These are phyloP conservation scores for Notechis scutatus DNA, from an alignment of 2,113 vertebrate species.

Conservation along the genomic window DNA sequence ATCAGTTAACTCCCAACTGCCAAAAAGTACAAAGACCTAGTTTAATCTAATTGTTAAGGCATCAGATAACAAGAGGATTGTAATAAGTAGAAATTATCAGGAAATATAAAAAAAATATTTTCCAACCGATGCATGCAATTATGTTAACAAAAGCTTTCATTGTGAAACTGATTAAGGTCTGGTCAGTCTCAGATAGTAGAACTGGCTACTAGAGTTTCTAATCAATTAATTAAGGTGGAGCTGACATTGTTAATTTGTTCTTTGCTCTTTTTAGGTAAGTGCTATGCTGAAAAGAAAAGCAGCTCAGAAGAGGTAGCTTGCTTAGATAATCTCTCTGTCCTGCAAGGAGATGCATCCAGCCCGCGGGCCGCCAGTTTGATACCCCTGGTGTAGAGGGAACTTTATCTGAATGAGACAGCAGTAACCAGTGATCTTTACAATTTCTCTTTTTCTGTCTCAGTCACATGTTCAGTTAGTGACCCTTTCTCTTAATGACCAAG, in stretches of 20 bases:
- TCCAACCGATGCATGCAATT: not conserved
- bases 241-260: not conserved
- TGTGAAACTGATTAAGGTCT: not conserved
- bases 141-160: not conserved
- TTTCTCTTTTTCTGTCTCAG: not conserved
- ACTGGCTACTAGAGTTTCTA: not conserved
- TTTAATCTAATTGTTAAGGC: not conserved
- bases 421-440: not conserved
- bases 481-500: not conserved
- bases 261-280: not conserved
- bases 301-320: not conserved
- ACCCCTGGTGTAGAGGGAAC: not conserved
- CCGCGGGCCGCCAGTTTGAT: too few species aligned
- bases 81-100: not conserved
- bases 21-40: not conserved
- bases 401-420: not conserved
- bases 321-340: not conserved
- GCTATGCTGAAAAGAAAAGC: not conserved
- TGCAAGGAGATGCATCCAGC: not conserved
- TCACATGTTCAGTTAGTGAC: not conserved
- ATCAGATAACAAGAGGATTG: not conserved
- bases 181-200: not conserved
- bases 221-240: not conserved
- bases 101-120: not conserved
- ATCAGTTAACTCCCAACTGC: conserved; percentile 12